Evolutionary conservation across 2,888 invertebrate genomes (phyloP).

Genomic region (Deroplatys truncata): DNA sequence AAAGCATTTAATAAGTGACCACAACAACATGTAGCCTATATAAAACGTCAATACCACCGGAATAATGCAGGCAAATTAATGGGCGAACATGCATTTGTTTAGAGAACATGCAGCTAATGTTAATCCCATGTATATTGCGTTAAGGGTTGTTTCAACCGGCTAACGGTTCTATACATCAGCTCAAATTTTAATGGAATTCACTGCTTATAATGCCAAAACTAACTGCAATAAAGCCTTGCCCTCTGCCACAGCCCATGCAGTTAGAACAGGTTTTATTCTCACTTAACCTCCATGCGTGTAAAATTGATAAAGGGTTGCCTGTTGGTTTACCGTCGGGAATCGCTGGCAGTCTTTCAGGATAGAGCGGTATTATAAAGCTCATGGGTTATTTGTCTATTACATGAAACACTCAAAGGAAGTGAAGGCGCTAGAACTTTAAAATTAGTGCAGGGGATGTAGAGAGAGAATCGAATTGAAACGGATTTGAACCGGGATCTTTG

Average conservation of each 20-base stretch:
- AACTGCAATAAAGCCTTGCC: not conserved
- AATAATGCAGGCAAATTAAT: not conserved
- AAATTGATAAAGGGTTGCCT: no score
- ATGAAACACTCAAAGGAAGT: no score
- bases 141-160: not conserved
- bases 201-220: not conserved
- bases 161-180: not conserved
- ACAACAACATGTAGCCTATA: not conserved
- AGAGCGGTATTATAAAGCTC: no score
- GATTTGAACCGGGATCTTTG: no score
- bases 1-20: not conserved
- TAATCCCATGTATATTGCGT: not conserved
- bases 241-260: not conserved
- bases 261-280: not conserved
- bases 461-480: no score
- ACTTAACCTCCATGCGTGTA: not conserved
- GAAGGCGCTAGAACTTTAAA: no score
- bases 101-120: not conserved
- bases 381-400: no score
- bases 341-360: no score
- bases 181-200: not conserved
- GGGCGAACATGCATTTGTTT: not conserved
- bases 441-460: no score
- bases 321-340: no score
- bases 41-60: not conserved